Base-by-base conservation (phyloP, 1,140 invertebrate species). In the Aleiodes sp. region DNA sequence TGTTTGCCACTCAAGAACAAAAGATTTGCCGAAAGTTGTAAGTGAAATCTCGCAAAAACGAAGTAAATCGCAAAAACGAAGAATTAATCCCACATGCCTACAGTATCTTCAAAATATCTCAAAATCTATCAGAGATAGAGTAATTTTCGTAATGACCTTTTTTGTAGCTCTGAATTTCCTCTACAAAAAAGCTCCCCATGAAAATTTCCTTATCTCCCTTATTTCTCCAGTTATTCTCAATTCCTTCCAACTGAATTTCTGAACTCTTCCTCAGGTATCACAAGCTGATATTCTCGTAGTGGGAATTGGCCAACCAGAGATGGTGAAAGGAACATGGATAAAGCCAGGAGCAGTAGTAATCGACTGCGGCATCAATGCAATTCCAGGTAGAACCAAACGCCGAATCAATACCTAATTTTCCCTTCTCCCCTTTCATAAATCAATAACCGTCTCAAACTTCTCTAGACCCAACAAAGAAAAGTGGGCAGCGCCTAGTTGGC, bases 261-360 rank as follows among this genome's bases (percentile, higher is more conserved):
- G 60, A 46, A 64, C 12, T n/a, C 69, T 52, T 31, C n/a, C 68
- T 33, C 4, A 86, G 84, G 78, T 84, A 2, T 82, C 82, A 0
- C 73, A 88, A 75, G 98, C 97, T 16, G 98, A 99, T 84, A 98
- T 99, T 79, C 83, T 99, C 56, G 96, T 99, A 6, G 98, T 98
- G 4, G 98, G 91, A 2, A 97, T 99, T 75, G 98, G 98, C 0
- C 89, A 92, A 78, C 87, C 97, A 6, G 90, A 97, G 84, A 89
- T 99, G 86, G 97, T 99, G 0, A 96, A 96, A 84, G 95, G 93
- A 0, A 93, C 93, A 59, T 99, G 98, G 98, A 93, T 99, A 43
- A 99, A 99, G 87, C 95, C 96, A 0, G 97, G 98, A 16, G 97
- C 98, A 52, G 92, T 99, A 28, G 98, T 99, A n/a, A 99, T 99